These are phyloP conservation scores for Mythimna pallens DNA, from an alignment of 2,888 invertebrate genomes.

Conservation along the genomic window DNA sequence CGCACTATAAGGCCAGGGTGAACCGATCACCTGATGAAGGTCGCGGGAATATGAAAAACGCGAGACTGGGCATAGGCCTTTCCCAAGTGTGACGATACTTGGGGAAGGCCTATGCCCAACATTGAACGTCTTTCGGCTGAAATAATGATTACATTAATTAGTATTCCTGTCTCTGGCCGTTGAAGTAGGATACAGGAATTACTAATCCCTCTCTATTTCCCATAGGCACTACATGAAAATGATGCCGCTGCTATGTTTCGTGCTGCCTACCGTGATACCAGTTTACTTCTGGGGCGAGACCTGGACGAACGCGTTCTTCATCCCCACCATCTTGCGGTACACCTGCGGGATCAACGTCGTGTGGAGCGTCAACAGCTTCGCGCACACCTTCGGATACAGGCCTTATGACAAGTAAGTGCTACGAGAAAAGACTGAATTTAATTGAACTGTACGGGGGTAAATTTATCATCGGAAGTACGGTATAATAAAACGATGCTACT, in stretches of 20 bases:
- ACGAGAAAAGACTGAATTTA: not conserved
- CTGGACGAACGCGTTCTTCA: slow-evolving; percentile 93
- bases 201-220: not conserved
- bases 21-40: too few relatives aligned
- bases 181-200: not conserved
- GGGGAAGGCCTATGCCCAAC: not conserved
- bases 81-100: too few relatives aligned
- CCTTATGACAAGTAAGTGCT: slow-evolving; percentile 95
- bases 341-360: slow-evolving; percentile 95
- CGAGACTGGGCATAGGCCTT: too few relatives aligned
- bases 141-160: not conserved
- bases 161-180: not conserved
- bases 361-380: slow-evolving; percentile 98
- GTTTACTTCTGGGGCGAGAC: slow-evolving; percentile 95
- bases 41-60: too few relatives aligned
- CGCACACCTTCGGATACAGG: slow-evolving; percentile 96
- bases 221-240: slow-evolving; percentile 93
- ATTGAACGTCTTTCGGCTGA: not conserved
- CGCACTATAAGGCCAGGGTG: too few relatives aligned
- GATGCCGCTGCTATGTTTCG: slow-evolving; percentile 95
- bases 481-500: too few relatives aligned
- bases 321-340: slow-evolving; percentile 94
- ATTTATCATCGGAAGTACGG: too few relatives aligned
- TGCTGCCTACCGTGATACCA: slow-evolving; percentile 95
- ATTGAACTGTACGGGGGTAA: too few relatives aligned